Evolutionary conservation across 92 coral and sea anemone species (phyloP).

Genomic region (Plumapathes pennacea): DNA sequence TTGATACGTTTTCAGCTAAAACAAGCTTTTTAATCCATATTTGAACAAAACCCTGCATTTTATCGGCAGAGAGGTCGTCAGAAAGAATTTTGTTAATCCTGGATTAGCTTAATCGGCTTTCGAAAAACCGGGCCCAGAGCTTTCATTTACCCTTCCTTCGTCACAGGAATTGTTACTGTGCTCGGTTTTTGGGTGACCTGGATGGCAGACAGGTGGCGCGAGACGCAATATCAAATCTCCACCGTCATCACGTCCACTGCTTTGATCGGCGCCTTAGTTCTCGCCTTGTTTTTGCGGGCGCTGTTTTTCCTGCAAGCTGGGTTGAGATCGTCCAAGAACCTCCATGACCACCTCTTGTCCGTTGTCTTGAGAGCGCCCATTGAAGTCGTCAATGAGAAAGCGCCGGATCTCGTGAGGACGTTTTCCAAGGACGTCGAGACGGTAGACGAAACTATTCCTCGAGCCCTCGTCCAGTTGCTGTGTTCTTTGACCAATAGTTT

Average conservation of each 20-base stretch:
- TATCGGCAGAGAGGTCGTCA: too few relatives aligned
- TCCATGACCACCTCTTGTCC: conserved; percentile 13
- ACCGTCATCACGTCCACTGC: not conserved
- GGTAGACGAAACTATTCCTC: conserved; percentile 22
- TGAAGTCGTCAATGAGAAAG: not conserved
- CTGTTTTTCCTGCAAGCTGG: conserved; percentile 6
- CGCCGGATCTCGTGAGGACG: not conserved
- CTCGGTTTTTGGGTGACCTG: conserved; percentile 21
- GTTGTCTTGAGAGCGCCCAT: conserved; percentile 19
- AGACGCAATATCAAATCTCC: too few relatives aligned
- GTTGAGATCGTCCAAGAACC: conserved; percentile 7
- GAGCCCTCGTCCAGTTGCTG: not conserved
- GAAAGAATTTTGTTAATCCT: too few relatives aligned
- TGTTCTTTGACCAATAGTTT: conserved; percentile 1
- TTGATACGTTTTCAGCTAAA: too few relatives aligned
- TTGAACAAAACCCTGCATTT: too few relatives aligned
- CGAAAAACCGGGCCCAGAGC: too few relatives aligned
- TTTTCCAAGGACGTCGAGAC: conserved; percentile 17
- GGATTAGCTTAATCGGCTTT: too few relatives aligned
- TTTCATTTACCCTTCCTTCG: too few relatives aligned
- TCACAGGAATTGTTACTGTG: conserved; percentile 7
- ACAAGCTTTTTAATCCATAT: too few relatives aligned
- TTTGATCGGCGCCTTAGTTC: conserved; percentile 5
- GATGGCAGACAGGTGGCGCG: conserved; percentile 3
- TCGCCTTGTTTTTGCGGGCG: conserved; percentile 9